These are phyloP conservation scores for Naso thynnoides DNA, from an alignment of 2,797 vertebrate species.

Conservation along the genomic window DNA sequence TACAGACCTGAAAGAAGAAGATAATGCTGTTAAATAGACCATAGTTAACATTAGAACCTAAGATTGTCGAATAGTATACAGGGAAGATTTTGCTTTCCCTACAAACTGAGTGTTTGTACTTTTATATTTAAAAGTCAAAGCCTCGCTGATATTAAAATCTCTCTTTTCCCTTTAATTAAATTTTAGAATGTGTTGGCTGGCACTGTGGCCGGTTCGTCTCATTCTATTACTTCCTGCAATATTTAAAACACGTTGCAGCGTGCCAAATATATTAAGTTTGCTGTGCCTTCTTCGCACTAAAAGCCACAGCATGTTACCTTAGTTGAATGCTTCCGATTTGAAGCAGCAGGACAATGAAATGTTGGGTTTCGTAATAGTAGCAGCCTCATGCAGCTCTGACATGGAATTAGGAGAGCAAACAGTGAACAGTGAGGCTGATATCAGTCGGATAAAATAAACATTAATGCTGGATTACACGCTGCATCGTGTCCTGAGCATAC, in stretches of 20 bases:
- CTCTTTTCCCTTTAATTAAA: background rate
- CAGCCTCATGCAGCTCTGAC: background rate
- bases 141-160: background rate
- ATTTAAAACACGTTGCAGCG: background rate
- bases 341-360: background rate
- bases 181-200: background rate
- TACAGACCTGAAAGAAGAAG: background rate
- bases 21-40: background rate
- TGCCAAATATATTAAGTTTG: conserved; percentile 5
- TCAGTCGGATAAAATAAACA: background rate
- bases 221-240: conserved; percentile 4
- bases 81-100: background rate
- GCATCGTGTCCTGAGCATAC: background rate
- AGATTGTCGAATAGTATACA: background rate
- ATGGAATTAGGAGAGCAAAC: background rate
- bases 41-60: background rate
- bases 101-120: background rate
- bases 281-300: conserved; percentile 3
- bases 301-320: background rate
- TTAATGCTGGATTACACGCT: conserved; percentile 12
- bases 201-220: background rate
- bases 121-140: background rate
- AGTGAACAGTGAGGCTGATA: background rate
- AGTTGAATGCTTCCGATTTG: conserved; percentile 4
- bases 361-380: background rate